Evolutionary conservation across 2,888 invertebrate genomes (phyloP).

Genomic region (Sinelater perroti): DNA sequence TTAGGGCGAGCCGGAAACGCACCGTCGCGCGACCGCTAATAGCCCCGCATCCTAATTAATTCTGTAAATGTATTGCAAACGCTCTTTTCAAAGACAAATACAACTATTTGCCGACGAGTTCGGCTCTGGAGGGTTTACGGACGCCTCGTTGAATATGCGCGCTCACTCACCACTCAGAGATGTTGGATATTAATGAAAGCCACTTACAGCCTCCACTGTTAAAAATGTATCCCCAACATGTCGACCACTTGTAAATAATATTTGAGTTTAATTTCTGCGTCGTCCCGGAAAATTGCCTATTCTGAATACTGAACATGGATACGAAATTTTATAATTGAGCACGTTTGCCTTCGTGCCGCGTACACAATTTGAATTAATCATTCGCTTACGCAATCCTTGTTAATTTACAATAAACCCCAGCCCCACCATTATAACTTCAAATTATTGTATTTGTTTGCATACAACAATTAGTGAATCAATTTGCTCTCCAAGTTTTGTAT

Average conservation of each 20-base stretch:
- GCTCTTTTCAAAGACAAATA: conserved; percentile 34
- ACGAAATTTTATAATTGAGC: conserved; percentile 32
- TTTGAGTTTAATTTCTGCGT: conserved; percentile 29
- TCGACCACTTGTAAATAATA: conserved; percentile 37
- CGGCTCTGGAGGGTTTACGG: conserved; percentile 36
- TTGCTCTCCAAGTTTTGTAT: too few relatives aligned
- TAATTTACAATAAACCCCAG: too few relatives aligned
- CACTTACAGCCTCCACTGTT: conserved; percentile 39
- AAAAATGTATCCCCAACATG: conserved; percentile 38
- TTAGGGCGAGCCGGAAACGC: conserved; percentile 5
- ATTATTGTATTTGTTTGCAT: too few relatives aligned
- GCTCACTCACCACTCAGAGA: conserved; percentile 43
- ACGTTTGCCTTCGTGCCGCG: conserved; percentile 22
- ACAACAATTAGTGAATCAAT: too few relatives aligned
- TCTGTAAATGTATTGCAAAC: conserved; percentile 31
- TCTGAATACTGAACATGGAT: conserved; percentile 28
- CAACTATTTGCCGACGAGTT: conserved; percentile 35
- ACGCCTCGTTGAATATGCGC: conserved; percentile 41
- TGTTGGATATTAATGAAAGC: conserved; percentile 43
- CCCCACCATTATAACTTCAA: too few relatives aligned
- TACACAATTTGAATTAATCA: conserved; percentile 14
- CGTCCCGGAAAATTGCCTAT: conserved; percentile 26
- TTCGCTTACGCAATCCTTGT: too few relatives aligned
- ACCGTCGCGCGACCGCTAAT: conserved; percentile 24
- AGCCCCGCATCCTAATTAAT: conserved; percentile 28